phyloP scores from a whole-genome alignment of 37 sponge, comb jelly and placozoan species.

The Spongilla lacustris region DNA sequence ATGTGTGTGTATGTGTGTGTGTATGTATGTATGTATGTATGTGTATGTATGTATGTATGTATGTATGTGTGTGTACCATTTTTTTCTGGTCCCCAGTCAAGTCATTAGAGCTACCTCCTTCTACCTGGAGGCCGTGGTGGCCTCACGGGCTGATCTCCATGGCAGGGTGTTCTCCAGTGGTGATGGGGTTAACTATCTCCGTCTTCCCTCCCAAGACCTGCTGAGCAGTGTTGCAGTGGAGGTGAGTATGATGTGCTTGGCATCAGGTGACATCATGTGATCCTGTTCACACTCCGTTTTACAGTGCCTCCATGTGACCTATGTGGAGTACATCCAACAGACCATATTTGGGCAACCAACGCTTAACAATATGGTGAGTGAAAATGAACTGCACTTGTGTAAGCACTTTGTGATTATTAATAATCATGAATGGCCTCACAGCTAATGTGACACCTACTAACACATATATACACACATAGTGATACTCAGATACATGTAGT shows the following conservation, averaged over 20 bases:
- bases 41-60: conserved; percentile 9
- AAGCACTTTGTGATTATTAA: not conserved
- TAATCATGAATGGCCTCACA: not conserved
- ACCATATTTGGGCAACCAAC: conserved; percentile 30
- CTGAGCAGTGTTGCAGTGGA: not conserved
- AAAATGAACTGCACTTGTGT: not conserved
- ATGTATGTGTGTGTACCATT: not conserved
- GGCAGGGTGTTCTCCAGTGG: conserved; percentile 26
- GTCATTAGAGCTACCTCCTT: not conserved
- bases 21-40: conserved; percentile 7
- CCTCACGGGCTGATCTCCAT: conserved; percentile 19
- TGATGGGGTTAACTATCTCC: conserved; percentile 11
- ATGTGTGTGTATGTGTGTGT: not conserved
- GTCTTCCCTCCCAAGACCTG: conserved; percentile 38
- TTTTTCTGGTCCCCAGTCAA: not conserved
- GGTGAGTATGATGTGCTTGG: too few species aligned
- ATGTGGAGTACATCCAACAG: conserved; percentile 50
- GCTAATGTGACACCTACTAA: not conserved
- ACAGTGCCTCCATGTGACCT: conserved; percentile 65
- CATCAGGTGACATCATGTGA: too few species aligned
- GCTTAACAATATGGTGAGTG: conserved; percentile 39
- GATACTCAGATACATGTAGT: too few species aligned
- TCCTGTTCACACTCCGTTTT: not conserved
- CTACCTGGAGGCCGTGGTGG: conserved; percentile 37
- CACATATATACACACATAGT: too few species aligned